Percentiles rank a stretch among this genome's conserved stretches.
Conservation (phyloP, 1,140 invertebrate genomes). For the Zeugodacus cucurbitae region DNA sequence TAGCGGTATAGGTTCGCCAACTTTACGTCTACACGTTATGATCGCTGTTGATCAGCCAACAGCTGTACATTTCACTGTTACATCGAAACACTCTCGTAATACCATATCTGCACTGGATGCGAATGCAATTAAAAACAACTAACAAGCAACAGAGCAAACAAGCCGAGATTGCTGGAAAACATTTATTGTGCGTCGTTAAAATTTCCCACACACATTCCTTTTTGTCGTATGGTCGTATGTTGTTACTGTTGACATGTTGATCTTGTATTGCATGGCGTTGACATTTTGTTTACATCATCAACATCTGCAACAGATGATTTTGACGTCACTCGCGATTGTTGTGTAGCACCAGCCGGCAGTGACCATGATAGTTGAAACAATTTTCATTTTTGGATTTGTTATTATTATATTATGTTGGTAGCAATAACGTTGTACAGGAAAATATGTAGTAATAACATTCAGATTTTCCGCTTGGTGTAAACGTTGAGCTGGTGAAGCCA, state of each 20-base stretch:
- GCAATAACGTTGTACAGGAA: too few species aligned
- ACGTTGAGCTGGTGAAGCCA: too few species aligned
- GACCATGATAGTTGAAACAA: neutral
- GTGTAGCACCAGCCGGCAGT: neutral
- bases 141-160: too few species aligned
- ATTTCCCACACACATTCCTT: too few species aligned
- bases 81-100: slow-evolving; percentile 85
- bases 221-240: too few species aligned
- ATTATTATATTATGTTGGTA: too few species aligned
- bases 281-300: neutral
- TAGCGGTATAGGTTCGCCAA: slow-evolving; percentile 75
- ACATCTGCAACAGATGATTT: neutral
- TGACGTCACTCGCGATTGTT: neutral
- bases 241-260: neutral
- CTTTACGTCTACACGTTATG: slow-evolving; percentile 86
- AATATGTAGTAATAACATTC: too few species aligned
- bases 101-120: slow-evolving; percentile 84
- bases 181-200: too few species aligned
- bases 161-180: too few species aligned
- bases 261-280: neutral
- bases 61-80: slow-evolving; percentile 83
- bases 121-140: too few species aligned
- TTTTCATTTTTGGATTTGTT: neutral
- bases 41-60: slow-evolving; percentile 82
- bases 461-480: too few species aligned